These are phyloP conservation scores for Proisotoma minuta DNA, from an alignment of 2,888 invertebrate species.

Conservation along the genomic window DNA sequence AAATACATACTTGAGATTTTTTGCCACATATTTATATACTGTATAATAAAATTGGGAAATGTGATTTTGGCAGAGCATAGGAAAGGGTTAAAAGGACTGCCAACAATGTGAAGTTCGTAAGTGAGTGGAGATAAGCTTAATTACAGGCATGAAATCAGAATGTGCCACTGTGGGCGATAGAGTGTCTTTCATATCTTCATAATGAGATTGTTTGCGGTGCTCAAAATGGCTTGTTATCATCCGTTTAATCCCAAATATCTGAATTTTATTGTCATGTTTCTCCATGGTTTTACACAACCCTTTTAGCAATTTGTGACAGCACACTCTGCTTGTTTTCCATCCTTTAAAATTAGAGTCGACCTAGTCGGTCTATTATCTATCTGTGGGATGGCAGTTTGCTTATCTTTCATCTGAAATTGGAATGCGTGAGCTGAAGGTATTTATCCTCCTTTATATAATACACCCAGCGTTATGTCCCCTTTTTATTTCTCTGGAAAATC, in stretches of 20 bases:
- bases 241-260: constrained; percentile 44
- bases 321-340: neutral
- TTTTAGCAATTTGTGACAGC: constrained; percentile 23
- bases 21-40: no score
- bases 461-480: no score
- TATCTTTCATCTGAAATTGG: no score
- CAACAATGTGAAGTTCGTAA: neutral
- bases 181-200: constrained; percentile 41
- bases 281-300: constrained; percentile 16
- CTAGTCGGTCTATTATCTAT: no score
- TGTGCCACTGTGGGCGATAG: constrained; percentile 14
- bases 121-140: constrained; percentile 28
- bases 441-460: no score
- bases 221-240: constrained; percentile 43
- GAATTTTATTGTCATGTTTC: constrained; percentile 42
- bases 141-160: constrained; percentile 28
- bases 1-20: no score
- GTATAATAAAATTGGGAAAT: no score
- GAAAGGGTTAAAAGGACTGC: no score
- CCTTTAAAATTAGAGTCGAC: neutral
- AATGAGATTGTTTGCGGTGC: constrained; percentile 43
- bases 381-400: no score
- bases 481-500: no score
- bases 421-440: no score
- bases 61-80: no score